Conservation (phyloP, 1,140 invertebrate species). For the Orussus abietinus region DNA sequence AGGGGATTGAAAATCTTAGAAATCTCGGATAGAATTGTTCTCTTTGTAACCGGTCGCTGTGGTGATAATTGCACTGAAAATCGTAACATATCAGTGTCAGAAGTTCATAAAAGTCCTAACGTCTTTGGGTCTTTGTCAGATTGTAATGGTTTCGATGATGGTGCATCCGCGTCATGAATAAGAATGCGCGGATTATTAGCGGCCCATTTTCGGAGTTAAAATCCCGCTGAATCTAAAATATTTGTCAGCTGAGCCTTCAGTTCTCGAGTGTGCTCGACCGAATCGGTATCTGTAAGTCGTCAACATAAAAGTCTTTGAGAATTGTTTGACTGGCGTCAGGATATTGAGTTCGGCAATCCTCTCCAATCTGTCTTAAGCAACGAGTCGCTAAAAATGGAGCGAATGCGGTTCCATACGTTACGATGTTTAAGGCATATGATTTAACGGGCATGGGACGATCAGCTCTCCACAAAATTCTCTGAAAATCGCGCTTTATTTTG, state of each 20-base stretch:
- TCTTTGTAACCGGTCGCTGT: slow-evolving; percentile 7
- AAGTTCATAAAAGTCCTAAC: no score
- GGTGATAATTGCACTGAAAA: no score
- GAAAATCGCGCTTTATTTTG: slow-evolving; percentile 22
- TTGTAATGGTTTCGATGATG: no score
- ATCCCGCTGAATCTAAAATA: background rate
- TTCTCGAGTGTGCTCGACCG: background rate
- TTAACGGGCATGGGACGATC: slow-evolving; percentile 11
- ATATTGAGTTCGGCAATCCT: slow-evolving; percentile 7
- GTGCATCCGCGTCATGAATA: no score
- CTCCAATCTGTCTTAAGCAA: slow-evolving; percentile 19
- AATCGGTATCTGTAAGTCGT: slow-evolving; percentile 25
- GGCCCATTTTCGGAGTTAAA: slow-evolving; percentile 16
- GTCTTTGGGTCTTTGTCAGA: no score
- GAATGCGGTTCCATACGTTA: slow-evolving; percentile 26
- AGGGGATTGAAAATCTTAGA: slow-evolving; percentile 11
- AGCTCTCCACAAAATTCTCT: slow-evolving; percentile 37
- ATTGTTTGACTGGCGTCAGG: slow-evolving; percentile 22
- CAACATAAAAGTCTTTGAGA: slow-evolving; percentile 30
- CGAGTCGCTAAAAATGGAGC: slow-evolving; percentile 29
- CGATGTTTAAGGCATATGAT: slow-evolving; percentile 19
- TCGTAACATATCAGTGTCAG: no score
- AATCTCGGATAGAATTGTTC: slow-evolving; percentile 6
- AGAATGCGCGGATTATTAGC: slow-evolving; percentile 3
- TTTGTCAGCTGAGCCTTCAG: background rate